Evolutionary conservation across 1,140 invertebrate species (phyloP).

Genomic region (Pinna nobilis): DNA sequence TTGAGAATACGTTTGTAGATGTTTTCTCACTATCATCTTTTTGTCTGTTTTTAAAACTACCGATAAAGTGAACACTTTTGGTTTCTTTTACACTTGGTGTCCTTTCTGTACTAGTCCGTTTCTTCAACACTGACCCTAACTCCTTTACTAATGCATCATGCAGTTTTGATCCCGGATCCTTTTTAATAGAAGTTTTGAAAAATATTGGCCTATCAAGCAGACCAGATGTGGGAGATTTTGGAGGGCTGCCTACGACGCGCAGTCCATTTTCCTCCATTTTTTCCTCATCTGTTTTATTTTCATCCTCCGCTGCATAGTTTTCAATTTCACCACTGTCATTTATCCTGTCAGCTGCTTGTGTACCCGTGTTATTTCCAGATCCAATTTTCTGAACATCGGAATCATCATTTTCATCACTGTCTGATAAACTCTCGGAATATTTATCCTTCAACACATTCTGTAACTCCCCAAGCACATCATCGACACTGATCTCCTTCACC

Average conservation of each 20-base stretch:
- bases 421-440: conserved; percentile 10
- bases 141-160: conserved; percentile 63
- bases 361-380: background rate
- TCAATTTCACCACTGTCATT: background rate
- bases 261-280: conserved; percentile 3
- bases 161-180: conserved; percentile 64
- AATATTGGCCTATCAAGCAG: conserved; percentile 51
- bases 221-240: background rate
- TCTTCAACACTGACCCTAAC: conserved; percentile 53
- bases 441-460: conserved; percentile 18
- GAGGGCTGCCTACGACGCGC: background rate
- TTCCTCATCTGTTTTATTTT: conserved; percentile 21
- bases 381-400: background rate
- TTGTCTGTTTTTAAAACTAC: background rate
- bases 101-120: conserved; percentile 30
- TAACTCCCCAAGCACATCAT: conserved; percentile 33
- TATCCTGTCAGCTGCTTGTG: background rate
- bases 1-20: conserved; percentile 56
- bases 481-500: conserved; percentile 16
- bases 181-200: conserved; percentile 62
- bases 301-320: background rate
- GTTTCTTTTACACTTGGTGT: conserved; percentile 35
- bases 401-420: conserved; percentile 18
- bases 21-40: background rate
- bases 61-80: conserved; percentile 26